Evolutionary conservation across 1,140 invertebrate species (phyloP), one percentile per base, ranked within the genome.

Genomic region (Galleria mellonella): DNA sequence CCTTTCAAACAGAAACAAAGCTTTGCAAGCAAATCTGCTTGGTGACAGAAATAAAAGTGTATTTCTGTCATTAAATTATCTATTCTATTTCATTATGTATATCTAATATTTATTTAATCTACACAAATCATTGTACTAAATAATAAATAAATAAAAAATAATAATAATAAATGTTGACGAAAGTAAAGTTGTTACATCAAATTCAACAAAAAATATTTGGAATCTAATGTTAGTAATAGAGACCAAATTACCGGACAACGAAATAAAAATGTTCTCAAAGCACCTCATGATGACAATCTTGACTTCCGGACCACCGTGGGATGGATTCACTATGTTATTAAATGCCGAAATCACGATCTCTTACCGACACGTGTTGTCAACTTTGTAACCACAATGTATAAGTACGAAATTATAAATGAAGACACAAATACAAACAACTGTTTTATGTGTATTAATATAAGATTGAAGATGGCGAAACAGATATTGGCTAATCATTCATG

Each of bases 301-400:
- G 14, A 77, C 72, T 69, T 81, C 76, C 76, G 76, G 72, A 68
- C 67, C 64, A 70, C 66, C 47, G 48, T 38, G 53, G 32, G 48
- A 54, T 35, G 29, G 28, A 17, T 14, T 27, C 13, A 10, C 51
- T 47, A 46, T 62, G 51, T 69, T 49, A 65, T 72, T 68, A 62
- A 54, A 39, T 55, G 39, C 54, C 55, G 52, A 64, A 47, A 29
- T 47, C 41, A 37, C 35, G 41, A 40, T 36, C 39, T 55, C 49
- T 41, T 39, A 23, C 47, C 47, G 47, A 51, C 57, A 66, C 56
- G 55, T 52, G 54, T 47, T 52, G 38, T 51, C 52, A 38, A 43
- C 49, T 32, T 17, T 48, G 12, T 43, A 51, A 61, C 55, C 56
- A 44, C 62, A 63, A 58, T 55, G 27, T 45, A 44, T 29, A 36